These are phyloP conservation scores for Tuta absoluta DNA, from an alignment of 2,888 invertebrate genomes.

Conservation along the genomic window DNA sequence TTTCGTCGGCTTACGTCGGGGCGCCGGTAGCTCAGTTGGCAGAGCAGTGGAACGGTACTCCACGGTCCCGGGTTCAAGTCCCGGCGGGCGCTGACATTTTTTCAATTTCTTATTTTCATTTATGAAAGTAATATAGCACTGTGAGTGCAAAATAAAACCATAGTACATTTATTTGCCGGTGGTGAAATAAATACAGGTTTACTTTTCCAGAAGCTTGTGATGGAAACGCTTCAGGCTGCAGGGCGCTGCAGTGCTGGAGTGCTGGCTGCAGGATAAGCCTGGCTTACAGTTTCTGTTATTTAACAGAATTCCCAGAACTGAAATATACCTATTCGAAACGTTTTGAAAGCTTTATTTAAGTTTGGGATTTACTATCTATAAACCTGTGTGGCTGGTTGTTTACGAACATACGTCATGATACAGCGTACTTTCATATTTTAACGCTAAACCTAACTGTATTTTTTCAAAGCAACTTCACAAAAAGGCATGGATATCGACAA, in stretches of 20 bases:
- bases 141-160: too few relatives aligned
- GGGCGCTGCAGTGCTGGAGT: background rate
- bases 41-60: too few relatives aligned
- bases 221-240: background rate
- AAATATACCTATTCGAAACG: background rate
- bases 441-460: background rate
- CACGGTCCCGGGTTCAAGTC: too few relatives aligned
- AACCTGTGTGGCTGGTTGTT: background rate
- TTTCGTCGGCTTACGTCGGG: too few relatives aligned
- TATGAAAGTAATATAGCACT: too few relatives aligned
- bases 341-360: background rate
- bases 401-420: background rate
- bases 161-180: background rate
- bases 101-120: too few relatives aligned
- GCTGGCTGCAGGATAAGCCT: constrained; percentile 5
- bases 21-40: too few relatives aligned
- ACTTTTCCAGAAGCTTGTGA: background rate
- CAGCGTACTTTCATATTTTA: too few relatives aligned
- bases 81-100: too few relatives aligned
- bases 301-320: background rate
- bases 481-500: background rate
- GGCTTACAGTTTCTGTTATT: background rate
- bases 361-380: background rate
- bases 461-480: background rate
- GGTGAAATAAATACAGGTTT: background rate